Evolutionary conservation across 2,113 vertebrate genomes (phyloP).

Genomic region (Erythrocebus patas): DNA sequence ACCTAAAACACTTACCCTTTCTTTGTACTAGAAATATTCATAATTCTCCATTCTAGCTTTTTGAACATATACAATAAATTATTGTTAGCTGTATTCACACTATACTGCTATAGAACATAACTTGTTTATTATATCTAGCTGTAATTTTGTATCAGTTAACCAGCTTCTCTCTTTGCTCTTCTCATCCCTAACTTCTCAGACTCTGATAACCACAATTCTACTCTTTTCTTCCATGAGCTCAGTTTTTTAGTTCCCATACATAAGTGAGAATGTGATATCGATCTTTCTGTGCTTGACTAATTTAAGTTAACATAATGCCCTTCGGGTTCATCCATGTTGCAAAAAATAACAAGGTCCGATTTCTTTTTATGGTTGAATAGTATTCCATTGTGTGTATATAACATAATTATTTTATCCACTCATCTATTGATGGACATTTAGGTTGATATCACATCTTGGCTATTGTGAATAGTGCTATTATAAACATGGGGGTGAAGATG

Average conservation of each 20-base stretch:
- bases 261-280: background rate
- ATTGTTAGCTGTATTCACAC: background rate
- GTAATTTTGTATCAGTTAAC: background rate
- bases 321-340: background rate
- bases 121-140: background rate
- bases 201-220: background rate
- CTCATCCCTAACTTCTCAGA: background rate
- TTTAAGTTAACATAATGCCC: background rate
- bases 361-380: background rate
- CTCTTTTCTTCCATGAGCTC: background rate
- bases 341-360: background rate
- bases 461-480: background rate
- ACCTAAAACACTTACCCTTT: background rate
- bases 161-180: background rate
- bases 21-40: background rate
- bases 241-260: background rate
- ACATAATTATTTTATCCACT: background rate
- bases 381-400: background rate
- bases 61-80: background rate
- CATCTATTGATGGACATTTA: background rate
- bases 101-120: background rate
- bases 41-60: background rate
- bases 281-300: background rate
- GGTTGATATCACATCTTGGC: background rate
- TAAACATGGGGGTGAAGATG: background rate